phyloP scores from a whole-genome alignment of 2,797 vertebrate genomes.

The Characodon lateralis region DNA sequence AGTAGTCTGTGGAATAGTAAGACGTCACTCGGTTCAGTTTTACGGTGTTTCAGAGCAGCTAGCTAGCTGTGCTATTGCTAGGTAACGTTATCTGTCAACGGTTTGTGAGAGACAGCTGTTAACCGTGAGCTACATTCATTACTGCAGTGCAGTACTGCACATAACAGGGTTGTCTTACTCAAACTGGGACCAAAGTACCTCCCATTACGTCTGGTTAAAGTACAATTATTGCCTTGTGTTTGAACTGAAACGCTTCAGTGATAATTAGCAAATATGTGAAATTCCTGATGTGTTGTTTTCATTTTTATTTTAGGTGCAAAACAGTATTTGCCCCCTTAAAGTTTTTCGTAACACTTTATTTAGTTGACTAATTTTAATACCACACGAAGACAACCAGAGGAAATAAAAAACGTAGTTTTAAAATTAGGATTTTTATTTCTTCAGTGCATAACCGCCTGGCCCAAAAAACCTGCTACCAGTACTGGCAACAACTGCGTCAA shows the following conservation, averaged over 20 bases:
- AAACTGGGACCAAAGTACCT: not conserved
- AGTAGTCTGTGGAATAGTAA: constrained; percentile 42
- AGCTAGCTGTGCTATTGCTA: constrained; percentile 30
- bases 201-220: not conserved
- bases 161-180: not conserved
- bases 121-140: not conserved
- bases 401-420: not conserved
- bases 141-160: not conserved
- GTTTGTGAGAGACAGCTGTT: not conserved
- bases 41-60: not conserved
- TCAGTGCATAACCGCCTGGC: not conserved
- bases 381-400: not conserved
- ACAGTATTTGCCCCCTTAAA: too few species aligned
- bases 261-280: not conserved
- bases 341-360: not conserved
- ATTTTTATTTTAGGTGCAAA: too few species aligned
- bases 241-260: not conserved
- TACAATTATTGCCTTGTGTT: not conserved
- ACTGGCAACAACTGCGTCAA: not conserved
- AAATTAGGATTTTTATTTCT: not conserved
- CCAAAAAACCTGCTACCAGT: not conserved
- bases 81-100: constrained; percentile 33
- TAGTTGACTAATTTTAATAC: not conserved
- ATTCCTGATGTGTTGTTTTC: not conserved
- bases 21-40: constrained; percentile 14